Conservation (phyloP, 2,797 vertebrate species). For the Nannoperca obscura region DNA sequence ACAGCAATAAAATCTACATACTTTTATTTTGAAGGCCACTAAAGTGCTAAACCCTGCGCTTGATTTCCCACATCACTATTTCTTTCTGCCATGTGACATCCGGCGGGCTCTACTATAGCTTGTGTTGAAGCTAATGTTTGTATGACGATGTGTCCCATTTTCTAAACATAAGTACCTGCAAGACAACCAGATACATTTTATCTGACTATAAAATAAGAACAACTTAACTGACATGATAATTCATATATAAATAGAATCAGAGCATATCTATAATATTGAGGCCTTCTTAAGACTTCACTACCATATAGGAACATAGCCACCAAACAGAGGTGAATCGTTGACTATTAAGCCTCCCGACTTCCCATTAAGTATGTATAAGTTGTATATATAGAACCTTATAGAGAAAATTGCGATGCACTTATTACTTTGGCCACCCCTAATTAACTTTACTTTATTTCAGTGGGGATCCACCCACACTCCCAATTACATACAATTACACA, state of each 20-base stretch:
- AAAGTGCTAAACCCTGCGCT: not conserved
- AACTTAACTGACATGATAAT: not conserved
- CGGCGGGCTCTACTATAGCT: not conserved
- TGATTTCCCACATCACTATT: not conserved
- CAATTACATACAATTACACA: not conserved
- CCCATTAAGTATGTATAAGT: not conserved
- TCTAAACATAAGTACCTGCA: not conserved
- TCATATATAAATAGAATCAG: not conserved
- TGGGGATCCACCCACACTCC: not conserved
- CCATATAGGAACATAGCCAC: not conserved
- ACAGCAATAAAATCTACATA: no score
- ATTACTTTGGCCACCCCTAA: slow-evolving; percentile 27
- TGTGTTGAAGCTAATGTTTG: not conserved
- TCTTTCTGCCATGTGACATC: not conserved
- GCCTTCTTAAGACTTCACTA: not conserved
- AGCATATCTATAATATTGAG: not conserved
- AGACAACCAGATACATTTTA: not conserved
- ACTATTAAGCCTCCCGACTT: slow-evolving; percentile 16
- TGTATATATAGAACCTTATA: slow-evolving; percentile 12
- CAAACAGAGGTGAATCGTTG: not conserved
- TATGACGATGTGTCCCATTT: not conserved
- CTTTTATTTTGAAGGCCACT: no score
- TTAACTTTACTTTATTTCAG: slow-evolving; percentile 24
- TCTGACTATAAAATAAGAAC: not conserved
- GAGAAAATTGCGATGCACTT: slow-evolving; percentile 7